Conservation (phyloP, 2,113 vertebrate genomes). For the Euleptes europaea region DNA sequence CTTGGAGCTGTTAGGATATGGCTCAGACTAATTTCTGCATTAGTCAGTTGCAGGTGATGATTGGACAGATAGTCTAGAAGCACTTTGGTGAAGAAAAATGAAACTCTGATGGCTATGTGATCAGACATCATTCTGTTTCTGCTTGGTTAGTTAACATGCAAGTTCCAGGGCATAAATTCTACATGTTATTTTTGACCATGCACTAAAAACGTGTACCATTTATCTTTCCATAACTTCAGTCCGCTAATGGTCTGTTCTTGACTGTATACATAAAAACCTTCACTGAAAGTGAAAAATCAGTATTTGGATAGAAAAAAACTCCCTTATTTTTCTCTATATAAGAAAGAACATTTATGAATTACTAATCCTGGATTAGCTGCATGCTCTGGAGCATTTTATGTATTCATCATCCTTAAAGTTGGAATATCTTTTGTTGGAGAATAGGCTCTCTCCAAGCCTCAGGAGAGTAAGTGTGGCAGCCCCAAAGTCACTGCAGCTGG, state of each 20-base stretch:
- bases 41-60: slow-evolving; percentile 61
- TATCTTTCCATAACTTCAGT: slow-evolving; percentile 26
- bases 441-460: no score
- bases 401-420: neutral
- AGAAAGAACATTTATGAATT: neutral
- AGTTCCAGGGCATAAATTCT: slow-evolving; percentile 64
- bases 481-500: no score
- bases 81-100: slow-evolving; percentile 65
- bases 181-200: slow-evolving; percentile 57
- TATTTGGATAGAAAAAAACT: neutral
- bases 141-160: slow-evolving; percentile 61
- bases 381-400: no score
- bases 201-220: slow-evolving; percentile 52
- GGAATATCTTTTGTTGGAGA: neutral
- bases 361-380: neutral
- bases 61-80: slow-evolving; percentile 55
- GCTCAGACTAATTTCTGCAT: slow-evolving; percentile 64
- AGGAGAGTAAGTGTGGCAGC: no score
- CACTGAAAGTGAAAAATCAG: neutral
- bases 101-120: slow-evolving; percentile 61
- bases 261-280: slow-evolving; percentile 31
- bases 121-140: slow-evolving; percentile 69
- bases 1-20: slow-evolving; percentile 48
- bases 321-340: neutral
- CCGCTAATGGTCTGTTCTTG: slow-evolving; percentile 21